Percentiles rank a stretch among this genome's conserved stretches.
These are phyloP conservation scores for Ormyrus labotus DNA, from an alignment of 2,888 invertebrate genomes.

Conservation along the genomic window DNA sequence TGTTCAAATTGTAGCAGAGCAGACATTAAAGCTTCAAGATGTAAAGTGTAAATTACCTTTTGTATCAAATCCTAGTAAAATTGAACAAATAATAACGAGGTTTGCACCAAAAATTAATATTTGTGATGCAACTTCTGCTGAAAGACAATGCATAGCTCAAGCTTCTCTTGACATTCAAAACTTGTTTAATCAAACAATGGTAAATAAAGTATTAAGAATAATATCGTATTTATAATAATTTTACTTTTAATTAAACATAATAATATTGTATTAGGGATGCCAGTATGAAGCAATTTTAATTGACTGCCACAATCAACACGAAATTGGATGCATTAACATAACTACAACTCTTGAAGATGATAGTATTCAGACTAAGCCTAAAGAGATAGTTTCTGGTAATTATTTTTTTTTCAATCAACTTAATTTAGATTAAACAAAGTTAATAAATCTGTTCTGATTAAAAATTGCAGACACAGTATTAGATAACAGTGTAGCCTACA, in stretches of 20 bases:
- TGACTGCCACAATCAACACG: slow-evolving; percentile 61
- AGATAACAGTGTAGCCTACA: slow-evolving; percentile 74
- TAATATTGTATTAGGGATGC: slow-evolving; percentile 60
- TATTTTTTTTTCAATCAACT: not conserved
- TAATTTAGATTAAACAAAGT: not conserved
- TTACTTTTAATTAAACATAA: slow-evolving; percentile 3
- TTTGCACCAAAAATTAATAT: slow-evolving; percentile 72
- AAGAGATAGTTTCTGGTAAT: slow-evolving; percentile 22
- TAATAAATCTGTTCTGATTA: slow-evolving; percentile 21
- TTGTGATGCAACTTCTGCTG: slow-evolving; percentile 61
- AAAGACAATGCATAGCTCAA: slow-evolving; percentile 64
- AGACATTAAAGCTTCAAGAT: slow-evolving; percentile 66
- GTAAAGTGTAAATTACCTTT: slow-evolving; percentile 71
- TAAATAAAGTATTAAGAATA: slow-evolving; percentile 51
- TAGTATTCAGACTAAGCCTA: slow-evolving; percentile 24
- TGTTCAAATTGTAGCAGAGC: slow-evolving; percentile 57
- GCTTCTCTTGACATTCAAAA: slow-evolving; percentile 65
- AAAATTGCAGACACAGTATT: slow-evolving; percentile 65
- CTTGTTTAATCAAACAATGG: slow-evolving; percentile 66
- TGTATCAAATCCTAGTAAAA: slow-evolving; percentile 68
- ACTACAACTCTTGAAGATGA: slow-evolving; percentile 68
- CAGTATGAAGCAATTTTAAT: slow-evolving; percentile 65
- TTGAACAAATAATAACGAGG: slow-evolving; percentile 66
- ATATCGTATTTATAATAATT: not conserved
- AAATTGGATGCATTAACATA: slow-evolving; percentile 66